phyloP scores from a whole-genome alignment of 2,888 invertebrate species.

The Serrognathus titanus region DNA sequence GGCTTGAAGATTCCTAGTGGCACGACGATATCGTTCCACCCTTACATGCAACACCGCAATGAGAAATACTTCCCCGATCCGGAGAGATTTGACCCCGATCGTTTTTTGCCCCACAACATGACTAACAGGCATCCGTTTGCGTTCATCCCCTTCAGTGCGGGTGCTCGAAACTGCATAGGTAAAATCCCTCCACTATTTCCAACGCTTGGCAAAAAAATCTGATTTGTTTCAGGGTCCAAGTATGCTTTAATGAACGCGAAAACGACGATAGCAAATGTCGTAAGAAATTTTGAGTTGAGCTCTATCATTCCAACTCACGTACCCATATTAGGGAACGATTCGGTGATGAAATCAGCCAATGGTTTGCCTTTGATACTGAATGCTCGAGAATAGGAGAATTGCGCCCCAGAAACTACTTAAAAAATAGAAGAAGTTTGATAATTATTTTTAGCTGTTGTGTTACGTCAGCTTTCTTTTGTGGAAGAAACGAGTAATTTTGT shows the following conservation, averaged over 20 bases:
- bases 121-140: slow-evolving; percentile 46
- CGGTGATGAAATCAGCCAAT: slow-evolving; percentile 24
- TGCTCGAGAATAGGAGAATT: background rate
- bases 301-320: slow-evolving; percentile 21
- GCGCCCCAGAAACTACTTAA: too few species aligned
- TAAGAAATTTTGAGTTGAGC: slow-evolving; percentile 21
- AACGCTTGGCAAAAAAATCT: too few species aligned
- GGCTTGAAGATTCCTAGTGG: slow-evolving; percentile 10
- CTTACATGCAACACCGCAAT: slow-evolving; percentile 4
- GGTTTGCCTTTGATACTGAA: slow-evolving; percentile 22
- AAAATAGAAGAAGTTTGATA: background rate
- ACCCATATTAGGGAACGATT: slow-evolving; percentile 19
- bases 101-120: slow-evolving; percentile 46
- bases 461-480: too few species aligned
- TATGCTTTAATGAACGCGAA: slow-evolving; percentile 25
- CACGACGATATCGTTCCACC: slow-evolving; percentile 5
- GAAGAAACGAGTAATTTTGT: too few species aligned
- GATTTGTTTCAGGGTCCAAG: slow-evolving; percentile 20
- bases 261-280: slow-evolving; percentile 20
- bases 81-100: slow-evolving; percentile 29
- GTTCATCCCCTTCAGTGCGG: slow-evolving; percentile 48
- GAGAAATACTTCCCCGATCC: slow-evolving; percentile 41
- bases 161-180: slow-evolving; percentile 48
- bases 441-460: too few species aligned
- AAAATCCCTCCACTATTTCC: background rate